Base-by-base conservation (phyloP, 2,113 vertebrate genomes). In the Ahaetulla prasina region DNA sequence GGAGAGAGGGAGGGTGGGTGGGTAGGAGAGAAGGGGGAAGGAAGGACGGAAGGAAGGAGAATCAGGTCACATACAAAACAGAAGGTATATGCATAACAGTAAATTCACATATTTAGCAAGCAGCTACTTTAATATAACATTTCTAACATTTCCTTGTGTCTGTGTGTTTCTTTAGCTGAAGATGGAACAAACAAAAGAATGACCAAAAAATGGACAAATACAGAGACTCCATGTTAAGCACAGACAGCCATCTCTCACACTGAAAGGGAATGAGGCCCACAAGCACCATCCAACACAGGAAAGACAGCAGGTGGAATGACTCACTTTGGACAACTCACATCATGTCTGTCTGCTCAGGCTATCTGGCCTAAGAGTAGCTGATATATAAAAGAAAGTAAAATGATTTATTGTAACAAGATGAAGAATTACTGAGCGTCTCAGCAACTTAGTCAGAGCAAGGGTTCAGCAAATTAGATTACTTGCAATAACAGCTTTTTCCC, bases 331-430 rank as follows among this genome's bases (percentile, higher is more conserved):
- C 98, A 99, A 99, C 99, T 99, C 99, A 99, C 99, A 99, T 99
- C 99, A 99, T 99, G 99, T 99, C 98, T 99, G 99, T 99, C 99
- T 99, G 99, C 98, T 99, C 99, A 99, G 99, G 98, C 99, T 99
- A 99, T 99, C 99, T 99, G 99, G 99, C 98, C 99, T 99, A 99
- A 99, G 99, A 99, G 99, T 99, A 99, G 99, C 99, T 99, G 99
- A 99, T 99, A 99, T 98, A 99, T 98, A 99, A 99, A 99, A 99
- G 98, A 99, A 99, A 99, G 98, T 98, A 99, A 99, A 99, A 99
- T 99, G 99, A 99, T 99, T 98, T 99, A 99, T 99, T 99, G 98
- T 98, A 99, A 99, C 98, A 99, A 98, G 98, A 98, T 98, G 99
- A 98, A 98, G 96, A 98, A 98, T 98, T 98, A 98, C 98, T 98